A percentile compares a stretch with the other conserved stretches of the same genome.
phyloP scores from a whole-genome alignment of 2,888 invertebrate species.

The Physocephala rufipes region DNA sequence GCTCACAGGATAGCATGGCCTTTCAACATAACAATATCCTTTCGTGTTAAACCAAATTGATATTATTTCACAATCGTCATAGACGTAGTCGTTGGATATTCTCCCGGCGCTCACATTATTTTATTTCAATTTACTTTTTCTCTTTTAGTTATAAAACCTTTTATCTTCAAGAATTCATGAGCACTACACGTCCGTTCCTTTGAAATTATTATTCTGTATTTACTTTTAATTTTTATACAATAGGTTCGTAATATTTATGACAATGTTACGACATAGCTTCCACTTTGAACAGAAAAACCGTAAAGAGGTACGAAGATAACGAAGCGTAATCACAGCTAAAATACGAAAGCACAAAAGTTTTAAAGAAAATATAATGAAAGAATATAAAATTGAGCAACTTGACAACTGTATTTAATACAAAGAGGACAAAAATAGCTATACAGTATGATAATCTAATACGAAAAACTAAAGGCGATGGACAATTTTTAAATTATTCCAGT shows the following conservation, averaged over 20 bases:
- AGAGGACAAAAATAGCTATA: too few relatives aligned
- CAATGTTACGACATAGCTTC: conserved; percentile 23
- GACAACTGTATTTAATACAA: neutral
- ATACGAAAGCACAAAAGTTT: neutral
- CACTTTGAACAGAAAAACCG: conserved; percentile 11
- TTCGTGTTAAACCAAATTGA: conserved; percentile 28
- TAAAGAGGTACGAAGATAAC: neutral
- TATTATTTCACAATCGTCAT: neutral
- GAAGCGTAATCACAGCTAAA: neutral
- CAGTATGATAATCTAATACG: too few relatives aligned
- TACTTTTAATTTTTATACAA: conserved; percentile 13
- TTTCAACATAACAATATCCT: conserved; percentile 30
- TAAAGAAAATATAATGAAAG: neutral
- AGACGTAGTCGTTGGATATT: neutral
- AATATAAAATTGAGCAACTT: conserved; percentile 11
- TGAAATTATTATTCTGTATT: conserved; percentile 26
- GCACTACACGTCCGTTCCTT: conserved; percentile 15
- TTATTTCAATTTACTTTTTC: neutral
- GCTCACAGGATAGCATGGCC: conserved; percentile 32
- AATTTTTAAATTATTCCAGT: too few relatives aligned
- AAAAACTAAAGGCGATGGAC: too few relatives aligned
- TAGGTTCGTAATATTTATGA: conserved; percentile 9
- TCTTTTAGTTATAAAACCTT: conserved; percentile 5
- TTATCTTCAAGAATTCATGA: too few relatives aligned
- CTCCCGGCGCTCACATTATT: neutral